Percentiles rank a stretch among this genome's conserved stretches.
Evolutionary conservation across 2,113 vertebrate genomes (phyloP).

Genomic region (Lagopus muta): DNA sequence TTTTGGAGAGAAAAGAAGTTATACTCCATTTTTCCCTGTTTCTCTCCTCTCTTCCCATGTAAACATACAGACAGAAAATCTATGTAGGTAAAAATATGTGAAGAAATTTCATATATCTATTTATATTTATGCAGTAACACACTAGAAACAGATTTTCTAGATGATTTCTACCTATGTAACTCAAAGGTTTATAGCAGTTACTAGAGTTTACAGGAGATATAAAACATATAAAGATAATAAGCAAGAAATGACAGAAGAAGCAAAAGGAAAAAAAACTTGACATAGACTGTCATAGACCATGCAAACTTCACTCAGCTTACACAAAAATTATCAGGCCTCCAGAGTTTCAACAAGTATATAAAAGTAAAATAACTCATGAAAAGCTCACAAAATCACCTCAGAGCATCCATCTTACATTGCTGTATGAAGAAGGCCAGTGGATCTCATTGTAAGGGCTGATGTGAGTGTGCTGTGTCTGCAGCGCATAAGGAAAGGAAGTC

Average conservation of each 20-base stretch:
- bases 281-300: neutral
- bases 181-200: neutral
- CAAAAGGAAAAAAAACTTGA: neutral
- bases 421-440: slow-evolving; percentile 92
- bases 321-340: neutral
- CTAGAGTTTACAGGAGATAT: neutral
- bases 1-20: neutral
- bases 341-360: neutral
- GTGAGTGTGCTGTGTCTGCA: slow-evolving; percentile 94
- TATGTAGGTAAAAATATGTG: neutral
- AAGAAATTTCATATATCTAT: neutral
- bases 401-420: slow-evolving; percentile 82
- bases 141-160: neutral
- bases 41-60: neutral
- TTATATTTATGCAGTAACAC: neutral
- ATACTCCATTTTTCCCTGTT: neutral
- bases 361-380: neutral
- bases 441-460: slow-evolving; percentile 97
- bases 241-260: neutral
- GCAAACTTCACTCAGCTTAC: neutral
- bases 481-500: slow-evolving; percentile 94
- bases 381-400: slow-evolving; percentile 17
- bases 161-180: neutral
- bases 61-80: neutral
- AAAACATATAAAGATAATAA: neutral